phyloP scores from a whole-genome alignment of 2,113 vertebrate species.

The Sorex araneus region DNA sequence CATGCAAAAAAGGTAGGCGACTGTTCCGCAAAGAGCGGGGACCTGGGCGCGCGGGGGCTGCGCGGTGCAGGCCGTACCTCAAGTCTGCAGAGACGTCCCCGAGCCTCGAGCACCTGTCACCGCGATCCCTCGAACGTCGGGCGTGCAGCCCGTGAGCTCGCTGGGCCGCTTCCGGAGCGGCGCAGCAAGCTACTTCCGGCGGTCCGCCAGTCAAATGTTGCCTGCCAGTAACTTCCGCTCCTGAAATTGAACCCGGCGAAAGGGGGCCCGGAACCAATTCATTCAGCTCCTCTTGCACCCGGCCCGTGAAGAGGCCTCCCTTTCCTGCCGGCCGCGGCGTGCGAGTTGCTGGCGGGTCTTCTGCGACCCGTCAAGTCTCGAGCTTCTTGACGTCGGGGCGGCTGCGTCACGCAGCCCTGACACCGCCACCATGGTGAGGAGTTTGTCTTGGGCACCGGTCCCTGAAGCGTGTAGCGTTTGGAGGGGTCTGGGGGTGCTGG shows the following conservation, averaged over 20 bases:
- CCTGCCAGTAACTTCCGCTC: slow-evolving; percentile 63
- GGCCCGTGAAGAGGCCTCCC: neutral
- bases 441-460: neutral
- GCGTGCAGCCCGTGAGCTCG: too few species aligned
- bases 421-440: slow-evolving; percentile 77
- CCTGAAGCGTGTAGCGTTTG: neutral
- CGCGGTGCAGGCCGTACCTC: accelerated
- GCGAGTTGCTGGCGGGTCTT: accelerated
- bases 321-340: slow-evolving; percentile 41
- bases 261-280: slow-evolving; percentile 26
- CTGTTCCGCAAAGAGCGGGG: too few species aligned
- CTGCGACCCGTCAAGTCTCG: neutral
- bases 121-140: too few species aligned
- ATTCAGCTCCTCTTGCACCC: neutral
- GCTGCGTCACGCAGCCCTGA: neutral
- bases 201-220: slow-evolving; percentile 10
- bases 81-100: accelerated
- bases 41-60: accelerated
- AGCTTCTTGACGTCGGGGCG: accelerated
- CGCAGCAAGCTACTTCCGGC: neutral
- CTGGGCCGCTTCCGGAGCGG: accelerated
- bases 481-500: neutral
- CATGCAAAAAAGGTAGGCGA: too few species aligned
- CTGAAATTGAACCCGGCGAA: accelerated
- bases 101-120: accelerated